Conservation (phyloP, 2,797 vertebrate genomes). For the Kryptolebias ocellatus region DNA sequence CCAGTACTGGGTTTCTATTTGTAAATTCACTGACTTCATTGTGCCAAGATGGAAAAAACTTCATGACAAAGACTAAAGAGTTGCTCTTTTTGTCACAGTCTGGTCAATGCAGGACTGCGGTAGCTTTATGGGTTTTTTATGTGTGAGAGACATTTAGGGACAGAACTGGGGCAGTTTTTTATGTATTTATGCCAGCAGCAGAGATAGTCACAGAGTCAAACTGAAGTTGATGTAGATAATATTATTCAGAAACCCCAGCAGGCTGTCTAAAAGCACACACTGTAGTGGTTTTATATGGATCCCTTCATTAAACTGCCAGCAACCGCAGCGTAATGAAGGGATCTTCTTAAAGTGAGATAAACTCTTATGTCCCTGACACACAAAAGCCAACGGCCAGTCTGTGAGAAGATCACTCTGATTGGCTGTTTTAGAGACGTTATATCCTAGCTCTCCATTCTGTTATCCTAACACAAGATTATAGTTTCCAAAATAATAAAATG, state of each 20-base stretch:
- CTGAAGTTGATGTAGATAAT: background rate
- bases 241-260: background rate
- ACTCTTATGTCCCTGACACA: background rate
- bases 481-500: background rate
- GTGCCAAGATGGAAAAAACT: conserved; percentile 31
- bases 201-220: conserved; percentile 2
- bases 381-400: background rate
- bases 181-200: background rate
- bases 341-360: background rate
- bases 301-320: conserved; percentile 7
- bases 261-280: conserved; percentile 4
- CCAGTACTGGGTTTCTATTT: conserved; percentile 50
- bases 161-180: background rate
- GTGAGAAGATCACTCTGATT: background rate
- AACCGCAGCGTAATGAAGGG: background rate
- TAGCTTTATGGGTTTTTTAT: conserved; percentile 1
- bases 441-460: background rate
- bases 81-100: conserved; percentile 5
- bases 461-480: background rate
- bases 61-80: conserved; percentile 31
- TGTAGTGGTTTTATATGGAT: conserved; percentile 1
- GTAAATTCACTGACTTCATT: conserved; percentile 41
- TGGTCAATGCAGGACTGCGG: background rate
- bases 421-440: background rate
- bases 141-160: background rate